Evolutionary conservation across 2,888 invertebrate genomes (phyloP), one percentile per base, ranked within the genome.

Genomic region (Cryptocephalus moraei): DNA sequence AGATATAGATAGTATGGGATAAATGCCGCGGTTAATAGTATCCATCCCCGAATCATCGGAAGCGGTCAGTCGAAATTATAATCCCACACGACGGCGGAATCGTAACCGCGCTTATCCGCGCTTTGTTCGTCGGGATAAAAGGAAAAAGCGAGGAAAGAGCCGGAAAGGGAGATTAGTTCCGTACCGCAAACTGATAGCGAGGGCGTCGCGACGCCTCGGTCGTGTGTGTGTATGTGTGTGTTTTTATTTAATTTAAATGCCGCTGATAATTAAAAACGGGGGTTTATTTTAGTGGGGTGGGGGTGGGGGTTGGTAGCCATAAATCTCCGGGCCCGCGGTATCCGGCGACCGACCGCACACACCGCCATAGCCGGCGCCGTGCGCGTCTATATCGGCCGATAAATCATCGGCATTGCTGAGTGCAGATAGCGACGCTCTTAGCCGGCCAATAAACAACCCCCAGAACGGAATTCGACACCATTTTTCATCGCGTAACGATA

Each of bases 371-470:
- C 58, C 46, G 52, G 52, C 56, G 55, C 57, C 52, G 53, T 56
- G 49, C 60, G 59, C 62, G 60, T 61, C 63, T 65, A 61, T 64
- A 65, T 65, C 67, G 62, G 56, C 51, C 59, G 59, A 60, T 68
- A 67, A 68, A 68, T 68, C 67, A 68, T 67, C 59, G 22, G 56
- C 62, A 67, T 68, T 64, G 65, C 67, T 56, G 63, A 57, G 63
- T 62, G 61, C 58, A 66, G 65, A 67, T 66, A 66, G 65, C 59
- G 59, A 53, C 59, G 63, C 66, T 64, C 65, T 65, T 66, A 63
- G 64, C 61, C 58, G 55, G 55, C 64, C 65, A 63, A 66, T 66
- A 67, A 67, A 67, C 67, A 66, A 66, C 62, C 59, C 54, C 49
- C 49, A 56, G 55, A 56, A 62, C 63, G 65, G 64, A 64, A 65